Conservation (phyloP, 2,888 invertebrate genomes). For the Xylota sylvarum region DNA sequence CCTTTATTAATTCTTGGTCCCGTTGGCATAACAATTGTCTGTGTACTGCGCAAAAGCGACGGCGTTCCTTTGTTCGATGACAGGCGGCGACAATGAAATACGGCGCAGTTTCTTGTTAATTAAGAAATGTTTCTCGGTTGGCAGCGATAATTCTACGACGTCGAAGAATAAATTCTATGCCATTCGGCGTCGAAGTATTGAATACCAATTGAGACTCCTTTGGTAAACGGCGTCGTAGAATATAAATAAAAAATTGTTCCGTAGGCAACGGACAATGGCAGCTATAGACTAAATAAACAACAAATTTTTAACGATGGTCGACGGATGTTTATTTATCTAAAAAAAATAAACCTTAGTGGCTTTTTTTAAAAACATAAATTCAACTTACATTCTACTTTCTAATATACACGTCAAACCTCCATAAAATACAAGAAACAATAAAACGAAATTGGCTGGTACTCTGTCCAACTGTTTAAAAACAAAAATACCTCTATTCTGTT, state of each 20-base stretch:
- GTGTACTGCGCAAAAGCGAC: neutral
- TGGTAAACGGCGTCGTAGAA: no score
- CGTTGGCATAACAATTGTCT: neutral
- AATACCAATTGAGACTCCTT: no score
- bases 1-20: neutral
- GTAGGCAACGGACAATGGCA: conserved; percentile 1
- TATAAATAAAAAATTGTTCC: conserved; percentile 4
- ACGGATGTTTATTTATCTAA: neutral
- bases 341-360: neutral
- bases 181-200: no score
- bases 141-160: neutral
- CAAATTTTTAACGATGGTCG: neutral
- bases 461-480: neutral
- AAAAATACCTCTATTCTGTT: neutral
- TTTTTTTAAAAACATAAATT: neutral
- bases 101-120: neutral
- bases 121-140: neutral
- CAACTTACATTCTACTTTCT: neutral
- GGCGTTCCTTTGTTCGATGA: neutral
- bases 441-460: no score
- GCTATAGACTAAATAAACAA: neutral
- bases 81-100: neutral
- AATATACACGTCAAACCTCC: no score
- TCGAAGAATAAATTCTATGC: no score
- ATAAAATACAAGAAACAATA: no score